These are phyloP conservation scores for Lordiphosa andalusiaca DNA, from an alignment of 2,888 invertebrate species.

Conservation along the genomic window DNA sequence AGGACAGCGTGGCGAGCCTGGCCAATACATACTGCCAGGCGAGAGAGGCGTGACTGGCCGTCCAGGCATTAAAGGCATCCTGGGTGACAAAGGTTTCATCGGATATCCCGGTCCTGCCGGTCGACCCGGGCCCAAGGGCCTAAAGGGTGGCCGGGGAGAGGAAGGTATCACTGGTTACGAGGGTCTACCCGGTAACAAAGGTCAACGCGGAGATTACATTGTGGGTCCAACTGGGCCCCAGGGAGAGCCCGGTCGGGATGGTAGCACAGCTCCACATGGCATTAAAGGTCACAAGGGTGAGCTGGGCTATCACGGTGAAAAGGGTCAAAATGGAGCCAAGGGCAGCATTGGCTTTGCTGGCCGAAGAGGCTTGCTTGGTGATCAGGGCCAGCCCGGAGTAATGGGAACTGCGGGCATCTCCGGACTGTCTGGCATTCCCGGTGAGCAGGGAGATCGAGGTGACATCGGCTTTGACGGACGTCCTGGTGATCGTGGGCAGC, in stretches of 20 bases:
- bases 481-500: constrained; percentile 70
- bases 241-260: constrained; percentile 79
- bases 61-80: constrained; percentile 79
- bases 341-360: constrained; percentile 81
- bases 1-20: constrained; percentile 80
- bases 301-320: constrained; percentile 76
- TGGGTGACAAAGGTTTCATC: constrained; percentile 81
- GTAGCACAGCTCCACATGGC: constrained; percentile 78
- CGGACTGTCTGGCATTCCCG: constrained; percentile 75
- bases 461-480: constrained; percentile 82
- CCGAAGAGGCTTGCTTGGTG: constrained; percentile 80
- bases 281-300: constrained; percentile 80
- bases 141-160: constrained; percentile 83
- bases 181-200: constrained; percentile 83
- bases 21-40: constrained; percentile 77
- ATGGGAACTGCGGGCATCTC: constrained; percentile 58
- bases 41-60: constrained; percentile 79
- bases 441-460: constrained; percentile 81
- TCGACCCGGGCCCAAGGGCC: constrained; percentile 81
- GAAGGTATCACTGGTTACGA: constrained; percentile 82
- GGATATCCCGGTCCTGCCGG: constrained; percentile 82
- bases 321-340: constrained; percentile 78
- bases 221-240: constrained; percentile 77
- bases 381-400: constrained; percentile 75
- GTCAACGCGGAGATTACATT: constrained; percentile 79